A percentile compares a stretch with the other conserved stretches of the same genome.
Evolutionary conservation across 2,888 invertebrate species (phyloP).

Genomic region (Pemphredon lugubris): DNA sequence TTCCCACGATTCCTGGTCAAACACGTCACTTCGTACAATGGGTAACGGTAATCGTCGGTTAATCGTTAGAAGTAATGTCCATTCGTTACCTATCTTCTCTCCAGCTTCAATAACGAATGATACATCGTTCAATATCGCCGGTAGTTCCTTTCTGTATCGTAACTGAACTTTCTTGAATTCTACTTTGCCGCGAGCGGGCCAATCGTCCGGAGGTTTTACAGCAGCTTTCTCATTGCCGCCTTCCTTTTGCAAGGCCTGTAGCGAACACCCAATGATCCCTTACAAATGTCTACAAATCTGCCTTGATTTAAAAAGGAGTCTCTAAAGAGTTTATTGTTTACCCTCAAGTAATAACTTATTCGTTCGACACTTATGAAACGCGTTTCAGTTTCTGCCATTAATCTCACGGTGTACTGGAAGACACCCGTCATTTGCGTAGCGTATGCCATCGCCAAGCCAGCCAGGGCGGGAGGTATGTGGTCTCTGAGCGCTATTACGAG

Average conservation of each 20-base stretch:
- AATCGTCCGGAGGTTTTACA: constrained; percentile 75
- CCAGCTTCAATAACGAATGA: constrained; percentile 82
- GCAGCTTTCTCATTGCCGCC: constrained; percentile 45
- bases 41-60: neutral
- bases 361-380: constrained; percentile 82
- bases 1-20: constrained; percentile 81
- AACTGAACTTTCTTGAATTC: constrained; percentile 82
- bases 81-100: constrained; percentile 83
- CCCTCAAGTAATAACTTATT: constrained; percentile 76
- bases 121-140: constrained; percentile 82
- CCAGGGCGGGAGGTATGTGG: constrained; percentile 82
- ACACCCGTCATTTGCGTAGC: constrained; percentile 84
- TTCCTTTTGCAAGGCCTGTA: constrained; percentile 67
- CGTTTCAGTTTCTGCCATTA: constrained; percentile 81
- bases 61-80: no score
- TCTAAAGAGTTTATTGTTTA: no score
- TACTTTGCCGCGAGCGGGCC: constrained; percentile 82
- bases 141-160: constrained; percentile 80
- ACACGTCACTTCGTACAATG: neutral
- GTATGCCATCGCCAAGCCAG: constrained; percentile 85
- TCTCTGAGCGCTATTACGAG: constrained; percentile 81
- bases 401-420: constrained; percentile 82
- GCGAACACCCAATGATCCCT: constrained; percentile 31
- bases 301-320: neutral
- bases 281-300: constrained; percentile 8